Evolutionary conservation across 2,797 vertebrate genomes (phyloP), one percentile per base, ranked within the genome.

Genomic region (Erethizon dorsatum): DNA sequence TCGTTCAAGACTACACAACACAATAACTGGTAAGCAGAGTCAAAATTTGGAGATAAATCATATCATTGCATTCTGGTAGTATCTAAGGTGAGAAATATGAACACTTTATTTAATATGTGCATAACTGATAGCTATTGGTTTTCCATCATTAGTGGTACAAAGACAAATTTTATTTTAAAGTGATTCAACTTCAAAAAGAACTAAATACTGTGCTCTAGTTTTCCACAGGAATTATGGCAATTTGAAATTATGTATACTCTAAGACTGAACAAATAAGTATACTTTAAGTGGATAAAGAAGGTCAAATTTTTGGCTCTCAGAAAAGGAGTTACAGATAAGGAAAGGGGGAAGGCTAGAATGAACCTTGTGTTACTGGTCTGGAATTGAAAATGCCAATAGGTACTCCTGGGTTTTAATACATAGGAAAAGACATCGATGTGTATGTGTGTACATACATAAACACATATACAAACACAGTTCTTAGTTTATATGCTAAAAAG

Each of bases 151-250:
- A 82, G 54, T 56, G 73, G 86, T 79, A 82, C 82, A 90, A 93
- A 92, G 56, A 77, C 37, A 90, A 69, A 24, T 77, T 88, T 80
- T 84, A 88, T 88, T 94, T 91, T 56, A 89, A 97, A 92, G 12
- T 77, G 22, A 90, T 7, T 91, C 54, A 50, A 22, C 69, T 90
- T 90, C 59, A 93, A 90, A 94, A 94, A 90, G 67, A 91, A 90
- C 15, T 37, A 47, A 54, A 88, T 54, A 77, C 0, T 28, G 15
- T 61, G 57, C 22, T 90, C 57, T 37, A 82, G 52, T 61, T 71
- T 90, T 65, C 69, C 84, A 83, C 4, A 56, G 8, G 20, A 33
- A 83, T 75, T 86, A 56, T 2, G 77, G 33, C 37, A 94, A 69
- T 92, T 96, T 75, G n/a, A 93, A 92, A 84, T 91, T 63, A 79